Percentiles rank a stretch among this genome's conserved stretches.
Evolutionary conservation across 2,888 invertebrate species (phyloP).

Genomic region (Anodontia alba): DNA sequence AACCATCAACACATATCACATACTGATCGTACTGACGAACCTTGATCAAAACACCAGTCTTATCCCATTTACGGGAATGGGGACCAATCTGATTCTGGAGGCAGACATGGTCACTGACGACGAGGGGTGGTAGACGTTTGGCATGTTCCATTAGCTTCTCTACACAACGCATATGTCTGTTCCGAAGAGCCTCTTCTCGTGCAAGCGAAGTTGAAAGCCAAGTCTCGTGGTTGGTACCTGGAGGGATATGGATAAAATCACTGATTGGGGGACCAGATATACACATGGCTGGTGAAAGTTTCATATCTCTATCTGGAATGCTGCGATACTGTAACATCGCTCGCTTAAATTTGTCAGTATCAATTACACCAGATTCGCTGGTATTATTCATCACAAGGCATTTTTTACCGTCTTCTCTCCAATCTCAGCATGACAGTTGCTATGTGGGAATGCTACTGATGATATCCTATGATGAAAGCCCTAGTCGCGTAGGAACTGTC

Average conservation of each 20-base stretch:
- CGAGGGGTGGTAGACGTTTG: constrained; percentile 41
- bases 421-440: constrained; percentile 69
- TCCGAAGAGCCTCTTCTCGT: constrained; percentile 59
- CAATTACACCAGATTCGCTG: neutral
- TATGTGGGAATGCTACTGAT: constrained; percentile 70
- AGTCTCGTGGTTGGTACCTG: constrained; percentile 54
- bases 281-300: constrained; percentile 65
- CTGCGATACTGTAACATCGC: constrained; percentile 66
- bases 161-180: constrained; percentile 30
- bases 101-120: constrained; percentile 53
- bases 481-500: constrained; percentile 64
- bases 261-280: constrained; percentile 49
- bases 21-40: neutral
- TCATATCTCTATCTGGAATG: constrained; percentile 62
- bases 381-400: constrained; percentile 71
- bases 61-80: constrained; percentile 67
- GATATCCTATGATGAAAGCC: constrained; percentile 67
- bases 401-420: constrained; percentile 71
- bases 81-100: constrained; percentile 65
- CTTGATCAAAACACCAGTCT: constrained; percentile 33
- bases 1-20: neutral
- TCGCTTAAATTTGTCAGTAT: constrained; percentile 61
- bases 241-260: constrained; percentile 62
- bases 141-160: constrained; percentile 47
- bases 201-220: constrained; percentile 56